Base-by-base conservation (phyloP, 2,888 invertebrate genomes). In the Amphipoea oculea region DNA sequence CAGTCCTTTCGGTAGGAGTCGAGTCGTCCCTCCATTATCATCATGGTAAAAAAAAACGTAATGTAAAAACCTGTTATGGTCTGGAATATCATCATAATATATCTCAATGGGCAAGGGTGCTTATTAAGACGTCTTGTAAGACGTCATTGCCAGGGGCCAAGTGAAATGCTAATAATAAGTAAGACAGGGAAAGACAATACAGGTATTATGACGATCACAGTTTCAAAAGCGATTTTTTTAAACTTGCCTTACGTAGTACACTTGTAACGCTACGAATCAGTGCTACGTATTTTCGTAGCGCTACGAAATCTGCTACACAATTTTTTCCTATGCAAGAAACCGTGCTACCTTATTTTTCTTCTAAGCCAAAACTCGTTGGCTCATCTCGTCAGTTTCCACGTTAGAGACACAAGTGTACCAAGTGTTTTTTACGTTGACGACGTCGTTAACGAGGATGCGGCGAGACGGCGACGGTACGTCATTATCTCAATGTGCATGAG, bases 361-460 rank as follows among this genome's bases (percentile, higher is more conserved):
- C 63, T 17, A 36, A 73, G 12, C 5, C 23, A 12, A 73, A 65
- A 40, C 48, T 63, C 54, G n/a, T 77, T 54, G 70, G 1, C 20
- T 66, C 83, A 63, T 65, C 48, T 60, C 60, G 84, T 60, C 84
- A 86, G 87, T 77, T 84, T 84, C 48, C 66, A 72, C 65, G 76
- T 80, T 80, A 86, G 67, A 62, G 23, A 23, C 72, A 29, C 76
- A 17, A 83, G 83, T 83, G 67, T 60, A 36, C 54, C 14, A 14
- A 83, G 86, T 66, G 87, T 74, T 70, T 75, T 83, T 84, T 40
- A 80, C 87, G 88, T 78, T 81, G 79, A 80, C 82, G 86, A 85
- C 84, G 45, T 86, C 79, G 79, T 86, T 90, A 89, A 76, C 82
- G 82, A 84, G 83, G 45, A 74, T 79, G 76, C 67, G 84, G 79